Conservation (phyloP, 2,113 vertebrate genomes). For the Macroglossus sobrinus region DNA sequence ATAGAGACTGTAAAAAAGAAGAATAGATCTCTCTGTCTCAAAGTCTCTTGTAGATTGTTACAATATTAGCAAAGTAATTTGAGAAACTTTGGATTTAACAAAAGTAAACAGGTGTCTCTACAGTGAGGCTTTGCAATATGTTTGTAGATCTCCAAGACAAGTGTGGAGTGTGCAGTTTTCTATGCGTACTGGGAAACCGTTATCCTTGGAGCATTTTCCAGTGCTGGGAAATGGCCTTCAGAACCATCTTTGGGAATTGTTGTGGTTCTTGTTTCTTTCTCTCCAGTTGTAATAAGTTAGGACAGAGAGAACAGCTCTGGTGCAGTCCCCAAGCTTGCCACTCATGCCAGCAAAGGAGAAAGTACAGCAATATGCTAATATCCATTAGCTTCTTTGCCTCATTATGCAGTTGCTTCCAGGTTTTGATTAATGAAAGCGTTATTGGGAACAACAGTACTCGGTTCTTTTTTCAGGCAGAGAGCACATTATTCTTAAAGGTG, state of each 20-base stretch:
- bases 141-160: neutral
- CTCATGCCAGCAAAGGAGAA: neutral
- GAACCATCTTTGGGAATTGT: neutral
- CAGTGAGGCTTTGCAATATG: neutral
- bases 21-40: neutral
- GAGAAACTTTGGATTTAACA: neutral
- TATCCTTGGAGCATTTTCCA: neutral
- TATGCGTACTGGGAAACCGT: neutral
- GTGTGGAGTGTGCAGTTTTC: neutral
- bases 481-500: slow-evolving; percentile 25
- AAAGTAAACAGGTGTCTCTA: neutral
- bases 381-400: slow-evolving; percentile 30
- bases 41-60: neutral
- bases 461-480: slow-evolving; percentile 18
- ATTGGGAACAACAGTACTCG: slow-evolving; percentile 27
- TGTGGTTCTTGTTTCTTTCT: neutral
- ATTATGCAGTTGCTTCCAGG: slow-evolving; percentile 28
- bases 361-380: slow-evolving; percentile 38
- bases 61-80: neutral
- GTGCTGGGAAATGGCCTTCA: neutral
- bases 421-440: slow-evolving; percentile 70
- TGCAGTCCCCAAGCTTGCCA: neutral
- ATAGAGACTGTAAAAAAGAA: neutral
- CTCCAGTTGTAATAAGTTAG: neutral
- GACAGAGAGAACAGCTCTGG: neutral